A percentile compares a stretch with the other conserved stretches of the same genome.
These are phyloP conservation scores for Apamea anceps DNA, from an alignment of 2,888 invertebrate genomes.

Conservation along the genomic window DNA sequence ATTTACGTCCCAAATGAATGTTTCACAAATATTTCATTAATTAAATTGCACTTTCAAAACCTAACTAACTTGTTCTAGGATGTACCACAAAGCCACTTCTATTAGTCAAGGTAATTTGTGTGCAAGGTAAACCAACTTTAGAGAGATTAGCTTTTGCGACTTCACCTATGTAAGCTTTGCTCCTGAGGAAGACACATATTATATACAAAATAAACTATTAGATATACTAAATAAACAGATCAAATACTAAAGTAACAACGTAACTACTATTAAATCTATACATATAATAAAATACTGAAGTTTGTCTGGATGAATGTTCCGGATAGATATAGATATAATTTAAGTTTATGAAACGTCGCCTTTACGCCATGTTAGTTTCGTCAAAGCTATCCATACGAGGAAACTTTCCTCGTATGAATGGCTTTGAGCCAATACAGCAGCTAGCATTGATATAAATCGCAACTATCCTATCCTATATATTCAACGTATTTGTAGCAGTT, in stretches of 20 bases:
- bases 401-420: background rate
- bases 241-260: background rate
- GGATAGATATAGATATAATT: background rate
- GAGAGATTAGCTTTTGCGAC: constrained; percentile 20
- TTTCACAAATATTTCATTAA: constrained; percentile 23
- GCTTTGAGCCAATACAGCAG: constrained; percentile 14
- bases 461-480: background rate
- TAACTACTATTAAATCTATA: background rate
- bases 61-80: constrained; percentile 8
- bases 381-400: background rate
- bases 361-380: constrained; percentile 1
- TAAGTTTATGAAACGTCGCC: background rate
- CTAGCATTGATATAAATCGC: background rate
- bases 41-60: constrained; percentile 16
- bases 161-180: constrained; percentile 9
- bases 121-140: constrained; percentile 35
- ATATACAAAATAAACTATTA: background rate
- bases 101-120: constrained; percentile 29
- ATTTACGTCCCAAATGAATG: background rate
- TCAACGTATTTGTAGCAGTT: constrained; percentile 7
- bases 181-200: background rate
- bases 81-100: constrained; percentile 31
- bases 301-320: background rate
- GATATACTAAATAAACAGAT: background rate
- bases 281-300: background rate